Base-by-base conservation (phyloP, 2,113 vertebrate species). In the Atrichornis clamosus region DNA sequence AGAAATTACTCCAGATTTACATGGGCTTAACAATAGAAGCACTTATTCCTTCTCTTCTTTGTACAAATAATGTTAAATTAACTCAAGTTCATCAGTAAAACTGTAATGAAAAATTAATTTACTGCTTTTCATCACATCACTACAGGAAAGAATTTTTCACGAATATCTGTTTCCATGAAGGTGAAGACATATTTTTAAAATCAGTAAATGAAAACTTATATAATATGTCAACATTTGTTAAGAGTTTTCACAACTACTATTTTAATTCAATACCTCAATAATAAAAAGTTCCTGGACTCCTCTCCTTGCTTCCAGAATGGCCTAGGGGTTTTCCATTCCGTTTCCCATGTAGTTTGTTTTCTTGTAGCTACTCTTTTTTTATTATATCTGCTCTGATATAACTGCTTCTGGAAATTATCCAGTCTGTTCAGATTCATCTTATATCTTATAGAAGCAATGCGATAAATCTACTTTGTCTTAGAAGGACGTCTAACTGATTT, bases 341-440 rank as follows among this genome's bases (percentile, higher is more conserved):
- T 68, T 94, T 80, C 23, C 39, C 20, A 84, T 81, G 42, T 62
- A 33, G 32, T n/a, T 32, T 64, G 7, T 42, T 94, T 87, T 39
- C 32, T 85, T 95, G 50, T 21, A 84, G 50, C n/a, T 83, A 49
- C 15, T 82, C 15, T 46, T 84, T 67, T 87, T 89, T 72, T 58
- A 28, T 77, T 90, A 23, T 6, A 79, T 91, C n/a, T 95, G 7
- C 33, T 93, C 32, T 77, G 53, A 90, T 83, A 21, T 32, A 86
- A 84, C 79, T 86, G 28, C 62, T 94, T 82, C 90, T 89, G 73
- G 78, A 96, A 94, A 83, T 85, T 85, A 64, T 63, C 39, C 35
- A 15, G 35, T 50, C 67, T 83, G 19, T 84, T 94, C 69, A 76
- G 60, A 92, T 91, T 87, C 52, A 82, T 91, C 35, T 73, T 76